These are phyloP conservation scores for Phortica variegata DNA, from an alignment of 1,140 invertebrate genomes.

Conservation along the genomic window DNA sequence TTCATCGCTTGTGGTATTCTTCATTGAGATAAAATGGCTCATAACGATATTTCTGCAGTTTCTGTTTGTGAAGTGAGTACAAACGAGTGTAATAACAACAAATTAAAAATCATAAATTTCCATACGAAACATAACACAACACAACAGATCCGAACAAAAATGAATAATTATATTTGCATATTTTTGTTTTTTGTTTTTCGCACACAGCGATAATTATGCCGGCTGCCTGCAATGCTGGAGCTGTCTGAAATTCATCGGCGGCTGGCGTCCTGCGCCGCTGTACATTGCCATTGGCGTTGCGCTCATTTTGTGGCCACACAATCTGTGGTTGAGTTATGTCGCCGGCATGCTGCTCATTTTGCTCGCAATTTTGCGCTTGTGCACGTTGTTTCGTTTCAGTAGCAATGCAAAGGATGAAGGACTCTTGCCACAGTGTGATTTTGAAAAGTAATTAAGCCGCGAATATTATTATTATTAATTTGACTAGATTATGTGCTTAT, in stretches of 20 bases:
- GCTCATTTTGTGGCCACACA: slow-evolving; percentile 46
- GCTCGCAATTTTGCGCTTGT: slow-evolving; percentile 40
- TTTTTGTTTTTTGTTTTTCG: slow-evolving; percentile 21
- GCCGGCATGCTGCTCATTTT: slow-evolving; percentile 44
- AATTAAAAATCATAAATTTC: too few relatives aligned
- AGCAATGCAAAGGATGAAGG: slow-evolving; percentile 37
- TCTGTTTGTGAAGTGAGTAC: slow-evolving; percentile 41
- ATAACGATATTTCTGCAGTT: slow-evolving; percentile 48
- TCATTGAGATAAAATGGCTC: slow-evolving; percentile 54
- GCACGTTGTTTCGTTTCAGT: slow-evolving; percentile 32
- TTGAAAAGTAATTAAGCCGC: slow-evolving; percentile 37
- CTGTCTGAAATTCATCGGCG: slow-evolving; percentile 23
- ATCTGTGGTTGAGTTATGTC: slow-evolving; percentile 55
- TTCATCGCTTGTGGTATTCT: slow-evolving; percentile 43
- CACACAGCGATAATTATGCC: slow-evolving; percentile 40
- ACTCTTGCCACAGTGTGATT: slow-evolving; percentile 48
- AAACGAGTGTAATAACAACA: too few relatives aligned
- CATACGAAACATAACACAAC: too few relatives aligned
- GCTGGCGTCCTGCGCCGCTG: slow-evolving; percentile 43
- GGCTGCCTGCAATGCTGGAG: slow-evolving; percentile 40
- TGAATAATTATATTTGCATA: slow-evolving; percentile 19
- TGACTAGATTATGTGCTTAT: slow-evolving; percentile 18
- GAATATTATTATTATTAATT: slow-evolving; percentile 6
- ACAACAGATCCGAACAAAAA: slow-evolving; percentile 3
- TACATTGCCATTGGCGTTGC: slow-evolving; percentile 43